Evolutionary conservation across 2,113 vertebrate species (phyloP), one percentile per base, ranked within the genome.

Genomic region (Dasyurus viverrinus): DNA sequence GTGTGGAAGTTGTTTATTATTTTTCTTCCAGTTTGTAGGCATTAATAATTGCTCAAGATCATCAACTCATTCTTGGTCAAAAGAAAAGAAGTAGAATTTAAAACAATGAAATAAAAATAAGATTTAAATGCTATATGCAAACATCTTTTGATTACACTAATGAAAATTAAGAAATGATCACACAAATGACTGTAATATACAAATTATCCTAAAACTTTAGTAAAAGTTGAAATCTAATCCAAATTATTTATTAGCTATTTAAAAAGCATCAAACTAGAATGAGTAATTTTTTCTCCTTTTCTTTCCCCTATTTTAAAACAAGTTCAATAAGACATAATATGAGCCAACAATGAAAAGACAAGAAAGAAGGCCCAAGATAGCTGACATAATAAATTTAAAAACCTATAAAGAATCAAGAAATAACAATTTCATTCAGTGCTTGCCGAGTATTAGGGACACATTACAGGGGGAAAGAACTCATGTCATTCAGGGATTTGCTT

Each of bases 151-250:
- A 94, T 89, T 90, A 46, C 93, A 14, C 0, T 92, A 93, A 96
- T 0, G 12, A 19, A 46, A 36, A 90, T 0, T 22, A 12, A 76
- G 54, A 24, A 23, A 50, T 48, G 5, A 48, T 27, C 11, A 26
- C 89, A 57, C 27, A 11, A 95, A 89, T 89, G 91, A 68, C 30
- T 46, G 42, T 10, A 93, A 92, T 53, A 95, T 11, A 92, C n/a
- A 95, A 89, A 92, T 53, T 94, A 89, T 91, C 92, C 92, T 96
- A 25, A 76, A 92, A 93, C 95, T 84, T 96, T 76, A 19, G 47
- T 54, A n/a, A 76, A 92, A 42, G 90, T 76, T 94, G 55, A 76
- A 92, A 92, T 68, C 53, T 36, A 48, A 48, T 94, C 22, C 53
- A 90, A 92, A 68, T 89, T 53, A 47, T 91, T 95, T 50, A 10